These are phyloP conservation scores for Manis pentadactyla DNA, from an alignment of 2,797 vertebrate species.

Conservation along the genomic window DNA sequence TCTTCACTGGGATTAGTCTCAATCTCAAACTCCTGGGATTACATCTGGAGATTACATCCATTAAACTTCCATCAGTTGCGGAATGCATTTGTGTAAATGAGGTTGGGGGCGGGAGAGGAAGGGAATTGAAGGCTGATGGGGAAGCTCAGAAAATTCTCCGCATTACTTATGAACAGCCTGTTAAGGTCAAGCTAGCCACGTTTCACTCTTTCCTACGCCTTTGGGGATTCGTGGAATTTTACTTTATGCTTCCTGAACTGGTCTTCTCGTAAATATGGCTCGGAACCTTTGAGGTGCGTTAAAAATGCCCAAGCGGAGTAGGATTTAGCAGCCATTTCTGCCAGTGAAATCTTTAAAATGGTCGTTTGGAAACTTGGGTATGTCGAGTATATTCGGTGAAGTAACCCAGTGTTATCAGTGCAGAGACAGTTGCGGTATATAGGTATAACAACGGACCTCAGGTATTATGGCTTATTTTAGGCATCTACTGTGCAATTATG, in stretches of 20 bases:
- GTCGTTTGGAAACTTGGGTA: slow-evolving; percentile 41
- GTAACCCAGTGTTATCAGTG: slow-evolving; percentile 4
- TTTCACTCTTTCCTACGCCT: slow-evolving; percentile 53
- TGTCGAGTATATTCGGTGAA: not conserved
- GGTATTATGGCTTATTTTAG: not conserved
- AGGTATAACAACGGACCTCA: not conserved
- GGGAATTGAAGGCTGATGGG: not conserved
- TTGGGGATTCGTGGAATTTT: slow-evolving; percentile 60
- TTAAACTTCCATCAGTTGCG: slow-evolving; percentile 79
- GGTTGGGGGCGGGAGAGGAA: slow-evolving; percentile 73
- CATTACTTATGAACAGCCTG: slow-evolving; percentile 79
- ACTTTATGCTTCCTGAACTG: slow-evolving; percentile 31
- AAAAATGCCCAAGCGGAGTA: not conserved
- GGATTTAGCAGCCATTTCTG: slow-evolving; percentile 74
- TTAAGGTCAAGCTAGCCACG: slow-evolving; percentile 75
- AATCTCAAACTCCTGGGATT: slow-evolving; percentile 48
- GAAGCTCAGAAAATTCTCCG: slow-evolving; percentile 77
- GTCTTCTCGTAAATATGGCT: slow-evolving; percentile 6
- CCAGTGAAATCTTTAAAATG: slow-evolving; percentile 60
- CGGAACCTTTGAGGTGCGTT: slow-evolving; percentile 62
- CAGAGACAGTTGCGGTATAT: slow-evolving; percentile 74
- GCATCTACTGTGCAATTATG: not conserved
- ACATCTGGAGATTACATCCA: slow-evolving; percentile 62
- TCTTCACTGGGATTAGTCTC: not conserved
- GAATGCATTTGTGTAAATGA: slow-evolving; percentile 24